Evolutionary conservation across 2,888 invertebrate species (phyloP).

Genomic region (Arctia plantaginis): DNA sequence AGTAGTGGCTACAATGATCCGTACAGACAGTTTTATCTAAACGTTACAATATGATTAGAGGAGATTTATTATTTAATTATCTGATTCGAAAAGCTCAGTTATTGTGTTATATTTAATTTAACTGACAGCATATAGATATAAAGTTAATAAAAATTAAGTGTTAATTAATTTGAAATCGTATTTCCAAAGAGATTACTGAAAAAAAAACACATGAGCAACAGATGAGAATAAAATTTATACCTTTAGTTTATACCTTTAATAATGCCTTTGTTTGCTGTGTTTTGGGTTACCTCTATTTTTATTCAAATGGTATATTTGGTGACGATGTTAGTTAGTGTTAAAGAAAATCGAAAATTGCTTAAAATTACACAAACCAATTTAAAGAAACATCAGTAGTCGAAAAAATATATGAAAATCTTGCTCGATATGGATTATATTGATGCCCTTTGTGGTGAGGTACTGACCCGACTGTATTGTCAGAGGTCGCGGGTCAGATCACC

Average conservation of each 20-base stretch:
- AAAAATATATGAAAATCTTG: background rate
- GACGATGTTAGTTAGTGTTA: background rate
- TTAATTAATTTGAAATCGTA: background rate
- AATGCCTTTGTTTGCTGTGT: no score
- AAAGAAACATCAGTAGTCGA: no score
- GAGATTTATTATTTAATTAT: background rate
- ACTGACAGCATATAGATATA: background rate
- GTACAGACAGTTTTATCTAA: constrained; percentile 2
- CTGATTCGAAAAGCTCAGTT: background rate
- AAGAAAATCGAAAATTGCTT: no score
- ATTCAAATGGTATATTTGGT: background rate
- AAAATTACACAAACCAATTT: no score
- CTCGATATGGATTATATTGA: no score
- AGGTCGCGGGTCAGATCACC: no score
- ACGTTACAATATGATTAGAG: background rate
- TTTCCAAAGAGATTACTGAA: background rate
- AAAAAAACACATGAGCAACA: background rate
- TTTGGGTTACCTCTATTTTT: background rate
- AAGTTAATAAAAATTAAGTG: background rate
- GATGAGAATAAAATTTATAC: background rate
- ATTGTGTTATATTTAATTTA: background rate
- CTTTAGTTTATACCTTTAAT: no score
- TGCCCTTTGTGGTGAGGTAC: no score
- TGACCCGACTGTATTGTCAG: no score
- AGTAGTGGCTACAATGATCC: constrained; percentile 39